Evolutionary conservation across 2,113 vertebrate genomes (phyloP), one percentile per base, ranked within the genome.

Genomic region (Lepisosteus oculatus): DNA sequence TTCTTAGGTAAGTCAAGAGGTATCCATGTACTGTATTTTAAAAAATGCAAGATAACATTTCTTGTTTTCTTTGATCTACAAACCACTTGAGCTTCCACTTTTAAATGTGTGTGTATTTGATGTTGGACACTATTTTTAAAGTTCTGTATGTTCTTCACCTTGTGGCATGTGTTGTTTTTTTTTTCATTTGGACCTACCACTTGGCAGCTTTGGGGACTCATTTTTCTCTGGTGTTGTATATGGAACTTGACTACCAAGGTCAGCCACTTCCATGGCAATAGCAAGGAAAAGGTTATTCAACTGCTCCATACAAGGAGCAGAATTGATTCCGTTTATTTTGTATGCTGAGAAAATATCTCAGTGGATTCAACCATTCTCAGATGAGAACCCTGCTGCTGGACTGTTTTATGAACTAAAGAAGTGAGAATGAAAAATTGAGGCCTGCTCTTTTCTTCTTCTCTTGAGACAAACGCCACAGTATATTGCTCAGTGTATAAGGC

Each of bases 341-440:
- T 57, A 44, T 44, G 41, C 55, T 44, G 68, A 44, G 68, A 70
- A 55, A 70, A 61, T 44, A 29, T 12, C 56, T 70, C 55, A 41
- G 42, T 14, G 42, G 68, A 55, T 43, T 69, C 68, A 43, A 12
- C 9, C 29, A 14, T 6, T 9, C 68, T 42, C 68, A 61, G 56
- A 61, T 44, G 55, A 45, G 55, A 61, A 8, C 55, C 55, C 68
- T n/a, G 56, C 55, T 43, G 68, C 3, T 59, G 41, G n/a, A 9
- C 56, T 57, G 44, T 8, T 55, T 55, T n/a, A 70, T 56, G 29
- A 41, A 61, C n/a, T 59, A 45, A 70, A 61, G 68, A 70, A 57
- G 55, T 43, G 55, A 61, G 68, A 45, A 70, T 70, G 29, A 61
- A 61, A 70, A 70, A 70, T 70, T 14, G 56, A 55, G 68, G 43